Evolutionary conservation across 2,113 vertebrate genomes (phyloP), one percentile per base, ranked within the genome.

Genomic region (Odocoileus virginianus): DNA sequence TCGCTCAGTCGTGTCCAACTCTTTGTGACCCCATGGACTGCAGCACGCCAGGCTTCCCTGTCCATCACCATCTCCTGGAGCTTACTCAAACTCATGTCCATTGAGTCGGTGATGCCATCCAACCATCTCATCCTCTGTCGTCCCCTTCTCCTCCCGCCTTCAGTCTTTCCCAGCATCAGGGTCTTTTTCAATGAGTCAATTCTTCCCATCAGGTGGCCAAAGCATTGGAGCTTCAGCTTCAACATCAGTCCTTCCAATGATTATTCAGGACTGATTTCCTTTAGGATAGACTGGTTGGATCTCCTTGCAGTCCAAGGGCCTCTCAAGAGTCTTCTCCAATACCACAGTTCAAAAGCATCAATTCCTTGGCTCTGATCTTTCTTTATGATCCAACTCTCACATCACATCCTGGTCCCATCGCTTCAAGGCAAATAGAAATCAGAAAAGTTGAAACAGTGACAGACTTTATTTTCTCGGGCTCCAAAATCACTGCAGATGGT

Each of bases 31-130:
- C 64, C 17, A 11, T 23, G n/a, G 5, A 36, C 1, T 0, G 4
- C 17, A 71, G n/a, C 64, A 71, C 9, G 0, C 64, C 17, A 67
- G 33, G 64, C 16, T 4, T 71, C 19, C 9, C 64, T 71, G 64
- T 71, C 9, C 64, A 36, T 21, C 17, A 71, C 17, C 64, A 36
- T 1, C n/a, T 36, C n/a, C 64, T 0, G 0, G n/a, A 21, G 1
- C 3, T 10, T 2, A 21, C n/a, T 21, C 33, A 67, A 0, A 11
- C 9, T 11, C 64, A 36, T 0, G 0, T 71, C 64, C n/a, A 3
- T 21, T 0, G 5, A 71, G 4, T 71, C 4, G 0, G 17, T 71
- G 64, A 71, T 71, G 9, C 19, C 64, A 36, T 36, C 9, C 64
- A 71, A 2, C 9, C n/a, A 71, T 71, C 17, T 36, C 64, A 1